Evolutionary conservation across 2,888 invertebrate species (phyloP).

Genomic region (Agriotes lineatus): DNA sequence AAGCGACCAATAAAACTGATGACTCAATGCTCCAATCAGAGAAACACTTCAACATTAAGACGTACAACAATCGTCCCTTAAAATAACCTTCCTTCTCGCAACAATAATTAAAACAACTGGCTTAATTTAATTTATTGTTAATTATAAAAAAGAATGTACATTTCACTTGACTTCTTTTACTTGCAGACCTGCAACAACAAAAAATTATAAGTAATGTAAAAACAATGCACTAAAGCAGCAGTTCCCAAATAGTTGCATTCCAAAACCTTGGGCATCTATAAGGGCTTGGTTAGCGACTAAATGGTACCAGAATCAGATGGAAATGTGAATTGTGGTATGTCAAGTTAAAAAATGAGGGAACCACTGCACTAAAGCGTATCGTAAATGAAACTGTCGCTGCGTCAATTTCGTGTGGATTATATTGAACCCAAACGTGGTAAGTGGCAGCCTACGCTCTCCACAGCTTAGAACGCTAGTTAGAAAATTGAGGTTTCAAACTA

Average conservation of each 20-base stretch:
- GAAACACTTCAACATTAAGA: constrained; percentile 56
- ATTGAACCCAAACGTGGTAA: constrained; percentile 50
- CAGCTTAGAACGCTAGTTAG: constrained; percentile 45
- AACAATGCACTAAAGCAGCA: too few species aligned
- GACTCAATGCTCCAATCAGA: constrained; percentile 54
- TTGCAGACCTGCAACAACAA: constrained; percentile 86
- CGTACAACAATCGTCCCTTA: not conserved
- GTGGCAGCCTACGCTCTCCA: constrained; percentile 48
- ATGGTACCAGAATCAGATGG: too few species aligned
- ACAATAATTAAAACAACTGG: not conserved
- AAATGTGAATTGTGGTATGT: too few species aligned
- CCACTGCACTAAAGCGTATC: too few species aligned
- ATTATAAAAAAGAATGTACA: constrained; percentile 25
- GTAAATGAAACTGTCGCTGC: constrained; percentile 38
- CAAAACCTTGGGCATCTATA: too few species aligned
- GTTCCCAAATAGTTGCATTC: too few species aligned
- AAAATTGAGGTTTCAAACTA: constrained; percentile 28
- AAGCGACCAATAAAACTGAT: too few species aligned
- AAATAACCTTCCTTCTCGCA: not conserved
- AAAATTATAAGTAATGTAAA: too few species aligned
- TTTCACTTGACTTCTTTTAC: constrained; percentile 85
- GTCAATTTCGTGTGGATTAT: constrained; percentile 32
- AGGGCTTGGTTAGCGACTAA: too few species aligned
- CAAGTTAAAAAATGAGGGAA: too few species aligned
- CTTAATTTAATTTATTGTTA: constrained; percentile 15